Percentiles rank a stretch among this genome's conserved stretches.
These are phyloP conservation scores for Aspiorhynchus laticeps DNA, from an alignment of 2,113 vertebrate species.

Conservation along the genomic window DNA sequence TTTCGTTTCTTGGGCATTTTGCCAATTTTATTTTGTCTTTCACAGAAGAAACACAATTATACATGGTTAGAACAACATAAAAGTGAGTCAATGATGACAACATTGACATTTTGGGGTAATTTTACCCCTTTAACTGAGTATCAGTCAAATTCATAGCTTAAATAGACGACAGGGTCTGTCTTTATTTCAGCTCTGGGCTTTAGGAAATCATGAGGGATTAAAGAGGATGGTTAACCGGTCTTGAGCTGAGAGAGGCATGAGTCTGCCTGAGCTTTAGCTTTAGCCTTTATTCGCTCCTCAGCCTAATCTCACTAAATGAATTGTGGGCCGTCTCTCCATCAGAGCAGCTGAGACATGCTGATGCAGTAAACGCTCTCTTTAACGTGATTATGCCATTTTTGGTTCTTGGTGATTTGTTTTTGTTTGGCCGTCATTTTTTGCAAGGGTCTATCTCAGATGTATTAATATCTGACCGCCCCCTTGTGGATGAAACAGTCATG, in stretches of 20 bases:
- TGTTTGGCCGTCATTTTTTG: conserved; percentile 11
- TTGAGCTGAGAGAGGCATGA: conserved; percentile 24
- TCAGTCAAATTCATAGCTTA: conserved; percentile 34
- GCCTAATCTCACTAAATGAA: conserved; percentile 50
- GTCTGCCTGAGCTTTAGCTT: conserved; percentile 38
- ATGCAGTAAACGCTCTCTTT: conserved; percentile 25
- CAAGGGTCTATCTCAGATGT: not conserved
- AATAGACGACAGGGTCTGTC: not conserved
- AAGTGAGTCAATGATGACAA: not conserved
- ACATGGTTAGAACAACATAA: not conserved
- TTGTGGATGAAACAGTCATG: conserved; percentile 45
- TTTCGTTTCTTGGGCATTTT: not conserved
- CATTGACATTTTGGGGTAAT: not conserved
- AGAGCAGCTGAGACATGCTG: conserved; percentile 38
- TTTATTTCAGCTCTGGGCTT: conserved; percentile 36
- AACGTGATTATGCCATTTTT: conserved; percentile 44
- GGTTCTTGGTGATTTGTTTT: conserved; percentile 45
- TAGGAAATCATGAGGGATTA: conserved; percentile 40
- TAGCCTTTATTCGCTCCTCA: conserved; percentile 40
- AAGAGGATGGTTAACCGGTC: conserved; percentile 4
- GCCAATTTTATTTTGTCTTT: not conserved
- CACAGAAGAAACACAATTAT: not conserved
- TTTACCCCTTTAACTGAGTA: not conserved
- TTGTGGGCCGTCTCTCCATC: conserved; percentile 45
- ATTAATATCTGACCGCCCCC: conserved; percentile 57